Percentiles rank a stretch among this genome's conserved stretches.
These are phyloP conservation scores for Hylomyscus alleni DNA, from an alignment of 2,797 vertebrate species.

Conservation along the genomic window DNA sequence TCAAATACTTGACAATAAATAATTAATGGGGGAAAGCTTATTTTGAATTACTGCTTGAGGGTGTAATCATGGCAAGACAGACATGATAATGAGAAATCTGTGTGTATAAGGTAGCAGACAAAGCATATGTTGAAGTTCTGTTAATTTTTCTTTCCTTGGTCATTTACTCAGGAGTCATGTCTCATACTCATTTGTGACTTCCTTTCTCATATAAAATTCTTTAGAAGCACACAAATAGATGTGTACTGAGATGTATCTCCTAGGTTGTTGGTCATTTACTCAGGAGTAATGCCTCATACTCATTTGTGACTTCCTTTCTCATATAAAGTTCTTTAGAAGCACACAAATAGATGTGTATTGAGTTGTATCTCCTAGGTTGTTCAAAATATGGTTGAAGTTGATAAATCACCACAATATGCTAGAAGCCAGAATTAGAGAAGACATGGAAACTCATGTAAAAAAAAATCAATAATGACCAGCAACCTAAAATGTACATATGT, in stretches of 20 bases:
- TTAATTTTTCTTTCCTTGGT: too few species aligned
- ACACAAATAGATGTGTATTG: background rate
- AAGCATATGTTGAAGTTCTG: background rate
- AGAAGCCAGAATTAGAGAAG: background rate
- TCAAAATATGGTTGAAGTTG: background rate
- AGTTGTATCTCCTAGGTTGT: background rate
- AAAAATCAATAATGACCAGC: conserved; percentile 15
- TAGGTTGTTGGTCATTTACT: background rate
- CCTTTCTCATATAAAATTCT: background rate
- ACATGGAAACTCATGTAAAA: background rate
- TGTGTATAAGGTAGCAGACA: background rate
- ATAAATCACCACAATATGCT: background rate
- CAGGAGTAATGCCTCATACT: background rate
- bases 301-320: background rate
- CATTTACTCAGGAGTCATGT: too few species aligned
- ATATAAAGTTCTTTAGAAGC: background rate
- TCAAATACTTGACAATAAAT: background rate
- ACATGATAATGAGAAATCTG: background rate
- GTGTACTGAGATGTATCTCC: background rate
- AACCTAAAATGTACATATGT: background rate
- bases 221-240: background rate
- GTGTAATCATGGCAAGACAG: background rate
- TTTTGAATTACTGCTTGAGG: background rate
- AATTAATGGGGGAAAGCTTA: background rate
- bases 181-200: background rate